Base-by-base conservation (phyloP, 2,113 vertebrate genomes). In the Channa maculata region DNA sequence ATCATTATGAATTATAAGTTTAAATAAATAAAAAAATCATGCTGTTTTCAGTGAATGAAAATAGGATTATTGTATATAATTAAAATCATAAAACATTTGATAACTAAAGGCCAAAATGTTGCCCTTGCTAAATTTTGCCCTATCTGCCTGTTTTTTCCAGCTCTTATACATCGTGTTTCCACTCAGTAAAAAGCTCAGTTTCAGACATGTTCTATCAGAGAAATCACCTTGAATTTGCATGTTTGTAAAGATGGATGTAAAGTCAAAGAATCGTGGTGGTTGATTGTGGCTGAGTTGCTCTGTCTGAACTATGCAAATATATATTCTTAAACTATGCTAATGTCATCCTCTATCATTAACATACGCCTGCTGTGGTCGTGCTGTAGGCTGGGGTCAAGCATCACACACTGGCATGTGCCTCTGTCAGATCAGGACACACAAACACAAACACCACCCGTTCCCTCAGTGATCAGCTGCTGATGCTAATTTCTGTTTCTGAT, bases 301-400 rank as follows among this genome's bases (percentile, higher is more conserved):
- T 78, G 90, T 91, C 82, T 91, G 82, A 63, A 44, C 65, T 62
- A 90, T 88, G 87, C 62, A 82, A 91, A 90, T 90, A 44, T 13
- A 13, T 10, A 41, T 57, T 24, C 46, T 37, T 67, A 24, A 73
- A 33, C 45, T 61, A 88, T 89, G 86, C 53, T 82, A 82, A 90
- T 86, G 13, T 37, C 5, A 3, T 51, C 33, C 67, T 71, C 34
- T 9, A 33, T 61, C 65, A 82, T 85, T 80, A 78, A 7, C 83
- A 87, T 77, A n/a, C 5, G 76, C 39, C 71, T 75, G 83, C 85
- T 79, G 78, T 41, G 67, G 53, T 8, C 3, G 13, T 50, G 49
- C 49, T 49, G 78, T 11, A 51, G 54, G 73, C 74, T 67, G 67
- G 15, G 33, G 6, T 72, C 76, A 78, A 7, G 68, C 49, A 14